Conservation (phyloP, 1,140 invertebrate species). For the Heliconius congener region DNA sequence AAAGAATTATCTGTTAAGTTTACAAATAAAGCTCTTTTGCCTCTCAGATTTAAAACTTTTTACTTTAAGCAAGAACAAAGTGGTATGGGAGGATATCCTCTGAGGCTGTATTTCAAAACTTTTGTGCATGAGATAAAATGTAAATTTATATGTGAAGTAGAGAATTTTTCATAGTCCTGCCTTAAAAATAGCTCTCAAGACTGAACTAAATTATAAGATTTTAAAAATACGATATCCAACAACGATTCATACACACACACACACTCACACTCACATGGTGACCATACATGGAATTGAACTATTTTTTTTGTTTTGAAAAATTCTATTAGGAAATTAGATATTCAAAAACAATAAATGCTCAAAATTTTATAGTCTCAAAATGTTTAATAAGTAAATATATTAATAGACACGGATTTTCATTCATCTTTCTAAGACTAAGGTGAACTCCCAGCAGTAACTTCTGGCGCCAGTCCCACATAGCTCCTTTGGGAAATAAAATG, state of each 20-base stretch:
- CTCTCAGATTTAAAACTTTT: not conserved
- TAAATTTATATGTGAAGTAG: not conserved
- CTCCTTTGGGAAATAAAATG: not conserved
- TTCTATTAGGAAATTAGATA: not conserved
- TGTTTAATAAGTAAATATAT: too few relatives aligned
- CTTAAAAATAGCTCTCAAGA: too few relatives aligned
- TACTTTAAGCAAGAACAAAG: conserved; percentile 1
- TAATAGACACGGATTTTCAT: too few relatives aligned
- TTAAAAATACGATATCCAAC: too few relatives aligned
- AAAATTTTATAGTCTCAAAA: too few relatives aligned
- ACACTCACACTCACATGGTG: too few relatives aligned
- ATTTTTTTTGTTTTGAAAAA: too few relatives aligned
- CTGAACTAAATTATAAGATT: too few relatives aligned
- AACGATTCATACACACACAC: too few relatives aligned
- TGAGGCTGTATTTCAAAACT: not conserved
- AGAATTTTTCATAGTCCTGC: not conserved
- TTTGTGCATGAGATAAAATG: not conserved
- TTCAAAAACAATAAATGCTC: not conserved
- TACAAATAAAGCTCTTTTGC: not conserved
- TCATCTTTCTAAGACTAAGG: not conserved
- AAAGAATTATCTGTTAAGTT: conserved; percentile 11
- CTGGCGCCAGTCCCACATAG: not conserved
- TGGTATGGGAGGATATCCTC: not conserved
- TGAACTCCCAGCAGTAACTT: not conserved
- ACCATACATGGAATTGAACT: too few relatives aligned